Conservation (phyloP, 2,888 invertebrate species). For the Hesperia comma region DNA sequence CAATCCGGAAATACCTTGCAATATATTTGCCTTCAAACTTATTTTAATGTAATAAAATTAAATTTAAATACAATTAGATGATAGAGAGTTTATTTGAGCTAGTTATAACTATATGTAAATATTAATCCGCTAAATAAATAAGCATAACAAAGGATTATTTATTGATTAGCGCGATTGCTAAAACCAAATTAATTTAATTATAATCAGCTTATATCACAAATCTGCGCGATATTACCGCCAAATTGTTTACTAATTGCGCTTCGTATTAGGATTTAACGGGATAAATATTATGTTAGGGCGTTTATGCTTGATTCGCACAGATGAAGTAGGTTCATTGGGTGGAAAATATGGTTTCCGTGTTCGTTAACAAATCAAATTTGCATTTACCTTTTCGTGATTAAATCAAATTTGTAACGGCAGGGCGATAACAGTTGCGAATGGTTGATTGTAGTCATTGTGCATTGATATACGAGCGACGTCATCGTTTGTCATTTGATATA, state of each 20-base stretch:
- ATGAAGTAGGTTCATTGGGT: slow-evolving; percentile 37
- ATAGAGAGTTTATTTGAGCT: no score
- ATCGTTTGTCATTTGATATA: background rate
- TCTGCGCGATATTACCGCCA: slow-evolving; percentile 16
- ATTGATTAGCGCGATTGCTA: background rate
- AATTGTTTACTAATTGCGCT: slow-evolving; percentile 26
- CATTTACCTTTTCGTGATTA: slow-evolving; percentile 39
- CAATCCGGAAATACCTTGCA: no score
- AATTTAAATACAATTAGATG: no score
- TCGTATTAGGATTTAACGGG: slow-evolving; percentile 25
- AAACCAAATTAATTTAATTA: slow-evolving; percentile 10
- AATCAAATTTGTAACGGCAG: slow-evolving; percentile 40
- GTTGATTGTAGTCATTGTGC: slow-evolving; percentile 14
- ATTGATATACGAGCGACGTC: background rate
- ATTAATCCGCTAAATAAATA: background rate
- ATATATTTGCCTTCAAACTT: no score
- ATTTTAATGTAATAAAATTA: no score
- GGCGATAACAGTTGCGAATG: slow-evolving; percentile 29
- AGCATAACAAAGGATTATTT: background rate
- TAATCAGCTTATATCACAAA: slow-evolving; percentile 25
- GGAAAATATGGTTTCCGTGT: slow-evolving; percentile 43
- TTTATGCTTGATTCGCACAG: slow-evolving; percentile 41
- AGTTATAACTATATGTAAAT: no score
- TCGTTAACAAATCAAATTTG: slow-evolving; percentile 41
- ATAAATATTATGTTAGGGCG: slow-evolving; percentile 36